Evolutionary conservation across 1,140 invertebrate species (phyloP), one percentile per base, ranked within the genome.

Genomic region (Drosophila insularis): DNA sequence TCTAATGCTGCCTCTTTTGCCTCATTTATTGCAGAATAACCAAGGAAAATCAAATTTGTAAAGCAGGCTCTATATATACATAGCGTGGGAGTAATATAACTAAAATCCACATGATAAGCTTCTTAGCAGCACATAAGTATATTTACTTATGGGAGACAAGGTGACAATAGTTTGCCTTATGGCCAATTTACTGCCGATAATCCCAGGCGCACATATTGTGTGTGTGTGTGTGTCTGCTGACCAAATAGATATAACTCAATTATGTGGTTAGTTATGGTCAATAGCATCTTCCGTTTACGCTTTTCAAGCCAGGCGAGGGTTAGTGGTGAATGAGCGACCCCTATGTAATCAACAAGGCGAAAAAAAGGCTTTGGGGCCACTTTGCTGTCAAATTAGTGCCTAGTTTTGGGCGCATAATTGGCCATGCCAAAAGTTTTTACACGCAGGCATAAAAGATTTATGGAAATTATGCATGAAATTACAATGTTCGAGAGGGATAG

Each of bases 401-500:
- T 84, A 80, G 80, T 82, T 77, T 63, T 59, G 58, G 76, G 68
- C 84, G 73, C 73, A 80, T 89, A 89, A 87, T 89, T 87, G 84
- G 84, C 71, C 75, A 11, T 39, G 55, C 69, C 68, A 32, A 76
- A 79, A 79, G 35, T 89, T 86, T 86, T 80, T 82, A 80, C 84
- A 80, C 79, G 69, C 72, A 67, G 69, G 70, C 70, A 84, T 84
- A 74, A 89, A 89, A 87, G 84, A 87, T 87, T 87, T 87, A 87
- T 87, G 84, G 84, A 87, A 87, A 87, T 87, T 80, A 87, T 87
- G 84, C 84, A 87, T 87, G 84, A 78, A 62, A 75, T 85, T 35
- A 19, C 27, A 35, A 55, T 13, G 53, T 68, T 32, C 63, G 58
- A 31, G 46, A 27, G 58, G 56, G 59, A 69, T 50, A 60, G 60